Conservation (phyloP, 2,113 vertebrate species). For the Chaenocephalus aceratus region DNA sequence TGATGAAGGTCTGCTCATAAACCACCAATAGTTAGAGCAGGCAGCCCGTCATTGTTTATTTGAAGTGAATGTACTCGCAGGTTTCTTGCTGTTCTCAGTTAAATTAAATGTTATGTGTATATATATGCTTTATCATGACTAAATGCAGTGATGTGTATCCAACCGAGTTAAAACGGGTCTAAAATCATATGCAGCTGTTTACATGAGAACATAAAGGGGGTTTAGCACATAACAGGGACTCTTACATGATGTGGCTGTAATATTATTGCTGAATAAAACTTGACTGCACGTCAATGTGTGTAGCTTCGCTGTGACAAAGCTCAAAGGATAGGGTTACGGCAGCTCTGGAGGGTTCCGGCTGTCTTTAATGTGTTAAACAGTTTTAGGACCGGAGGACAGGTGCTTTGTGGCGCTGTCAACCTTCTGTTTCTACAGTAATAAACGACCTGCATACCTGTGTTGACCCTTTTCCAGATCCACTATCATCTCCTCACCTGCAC, state of each 20-base stretch:
- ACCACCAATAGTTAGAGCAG: no score
- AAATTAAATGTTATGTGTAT: no score
- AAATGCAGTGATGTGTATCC: no score
- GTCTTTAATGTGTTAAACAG: constrained; percentile 70
- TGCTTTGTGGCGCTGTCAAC: constrained; percentile 73
- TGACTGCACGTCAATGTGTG: constrained; percentile 22
- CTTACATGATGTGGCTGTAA: neutral
- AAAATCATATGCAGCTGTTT: neutral
- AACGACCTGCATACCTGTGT: constrained; percentile 57
- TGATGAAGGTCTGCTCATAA: no score
- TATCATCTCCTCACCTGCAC: constrained; percentile 53
- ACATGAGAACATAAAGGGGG: neutral
- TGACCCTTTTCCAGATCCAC: constrained; percentile 64
- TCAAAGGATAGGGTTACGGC: constrained; percentile 61
- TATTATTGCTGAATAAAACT: neutral
- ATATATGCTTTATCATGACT: no score
- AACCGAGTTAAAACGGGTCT: neutral
- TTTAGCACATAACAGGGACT: neutral
- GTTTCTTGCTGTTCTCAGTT: no score
- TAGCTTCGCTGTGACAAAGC: constrained; percentile 16
- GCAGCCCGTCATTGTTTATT: no score
- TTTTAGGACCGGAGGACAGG: constrained; percentile 71
- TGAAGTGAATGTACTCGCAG: no score
- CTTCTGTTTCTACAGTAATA: constrained; percentile 67
- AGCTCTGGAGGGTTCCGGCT: constrained; percentile 45